phyloP scores from a whole-genome alignment of 2,888 invertebrate species.

The Melinopterus prodromus region DNA sequence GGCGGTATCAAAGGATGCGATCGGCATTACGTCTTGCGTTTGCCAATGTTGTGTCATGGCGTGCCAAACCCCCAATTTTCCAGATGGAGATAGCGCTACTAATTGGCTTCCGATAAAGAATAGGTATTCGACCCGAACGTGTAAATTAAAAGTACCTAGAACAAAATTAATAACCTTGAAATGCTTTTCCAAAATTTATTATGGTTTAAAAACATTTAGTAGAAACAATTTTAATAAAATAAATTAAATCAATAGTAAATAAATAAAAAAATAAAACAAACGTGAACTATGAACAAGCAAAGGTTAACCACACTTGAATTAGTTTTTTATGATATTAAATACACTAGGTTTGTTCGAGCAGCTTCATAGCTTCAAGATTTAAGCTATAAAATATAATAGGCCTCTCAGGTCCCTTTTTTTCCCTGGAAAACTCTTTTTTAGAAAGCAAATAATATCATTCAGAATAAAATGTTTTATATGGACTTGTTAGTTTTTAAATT shows the following conservation, averaged over 20 bases:
- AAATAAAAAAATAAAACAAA: background rate
- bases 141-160: conserved; percentile 87
- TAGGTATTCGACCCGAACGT: conserved; percentile 92
- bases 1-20: conserved; percentile 96
- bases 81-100: conserved; percentile 92
- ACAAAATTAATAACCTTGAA: conserved; percentile 35
- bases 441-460: too few species aligned
- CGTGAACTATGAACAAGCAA: too few species aligned
- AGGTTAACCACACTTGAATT: too few species aligned
- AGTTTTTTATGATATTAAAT: too few species aligned
- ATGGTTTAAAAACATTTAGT: background rate
- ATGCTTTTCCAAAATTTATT: too few species aligned
- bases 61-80: conserved; percentile 99
- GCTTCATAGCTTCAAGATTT: too few species aligned
- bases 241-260: background rate
- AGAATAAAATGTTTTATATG: too few species aligned
- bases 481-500: too few species aligned
- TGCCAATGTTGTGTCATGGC: conserved; percentile 99
- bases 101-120: conserved; percentile 98
- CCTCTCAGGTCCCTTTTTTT: too few species aligned
- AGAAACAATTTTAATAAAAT: conserved; percentile 19
- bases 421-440: too few species aligned
- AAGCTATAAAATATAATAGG: too few species aligned
- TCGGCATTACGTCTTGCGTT: conserved; percentile 94
- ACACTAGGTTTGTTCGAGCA: too few species aligned